Percentiles rank a stretch among this genome's conserved stretches.
Evolutionary conservation across 2,888 invertebrate genomes (phyloP).

Genomic region (Tetrapedia diversipes): DNA sequence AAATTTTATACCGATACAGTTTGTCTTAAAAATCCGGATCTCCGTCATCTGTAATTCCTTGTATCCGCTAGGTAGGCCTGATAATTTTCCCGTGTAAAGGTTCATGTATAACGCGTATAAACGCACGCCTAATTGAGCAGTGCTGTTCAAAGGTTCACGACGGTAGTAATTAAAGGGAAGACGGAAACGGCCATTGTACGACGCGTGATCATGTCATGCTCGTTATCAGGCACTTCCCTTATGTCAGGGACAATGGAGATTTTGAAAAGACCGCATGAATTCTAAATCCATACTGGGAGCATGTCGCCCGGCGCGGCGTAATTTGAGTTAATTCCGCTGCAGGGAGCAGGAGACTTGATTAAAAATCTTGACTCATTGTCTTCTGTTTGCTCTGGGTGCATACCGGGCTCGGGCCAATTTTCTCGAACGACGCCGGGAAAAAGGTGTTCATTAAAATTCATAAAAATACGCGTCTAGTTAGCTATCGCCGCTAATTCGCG

Average conservation of each 20-base stretch:
- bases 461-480: conserved; percentile 66
- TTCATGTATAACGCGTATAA: not conserved
- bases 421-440: conserved; percentile 62
- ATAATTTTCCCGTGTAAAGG: no score
- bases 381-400: conserved; percentile 80
- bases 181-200: conserved; percentile 52
- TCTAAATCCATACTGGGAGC: conserved; percentile 75
- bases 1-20: no score
- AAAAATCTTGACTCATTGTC: conserved; percentile 81
- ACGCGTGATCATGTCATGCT: conserved; percentile 61
- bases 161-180: conserved; percentile 52
- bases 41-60: no score
- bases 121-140: conserved; percentile 6
- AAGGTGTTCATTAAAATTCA: conserved; percentile 76
- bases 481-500: conserved; percentile 25
- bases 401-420: conserved; percentile 77
- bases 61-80: no score
- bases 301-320: conserved; percentile 77
- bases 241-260: conserved; percentile 73
- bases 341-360: conserved; percentile 79
- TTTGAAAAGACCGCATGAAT: conserved; percentile 80
- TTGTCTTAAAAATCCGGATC: no score
- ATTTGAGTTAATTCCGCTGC: conserved; percentile 82
- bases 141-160: conserved; percentile 23
- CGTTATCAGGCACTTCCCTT: conserved; percentile 63